These are phyloP conservation scores for Spodoptera picta DNA, from an alignment of 2,888 invertebrate species.

Conservation along the genomic window DNA sequence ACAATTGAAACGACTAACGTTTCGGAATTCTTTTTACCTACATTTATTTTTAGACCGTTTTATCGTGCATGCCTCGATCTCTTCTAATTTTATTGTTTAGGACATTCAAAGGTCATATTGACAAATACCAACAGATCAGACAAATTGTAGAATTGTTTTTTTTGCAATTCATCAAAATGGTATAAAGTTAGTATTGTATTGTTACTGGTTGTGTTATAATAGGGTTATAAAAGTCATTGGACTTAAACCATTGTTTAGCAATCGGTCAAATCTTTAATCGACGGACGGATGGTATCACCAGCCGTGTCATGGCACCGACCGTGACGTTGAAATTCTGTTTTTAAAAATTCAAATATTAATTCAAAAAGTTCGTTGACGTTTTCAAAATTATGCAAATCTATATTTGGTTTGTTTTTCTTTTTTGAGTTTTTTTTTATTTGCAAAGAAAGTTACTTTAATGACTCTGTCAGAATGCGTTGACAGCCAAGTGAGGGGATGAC, in stretches of 20 bases:
- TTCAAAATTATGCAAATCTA: slow-evolving; percentile 4
- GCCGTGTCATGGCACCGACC: slow-evolving; percentile 15
- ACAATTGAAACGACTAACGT: background rate
- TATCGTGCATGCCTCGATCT: too few relatives aligned
- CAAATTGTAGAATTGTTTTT: background rate
- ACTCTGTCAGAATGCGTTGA: too few relatives aligned
- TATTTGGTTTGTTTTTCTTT: too few relatives aligned
- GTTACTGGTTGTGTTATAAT: slow-evolving; percentile 1
- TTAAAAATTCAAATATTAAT: slow-evolving; percentile 25
- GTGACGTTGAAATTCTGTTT: slow-evolving; percentile 34
- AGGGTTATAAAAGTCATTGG: slow-evolving; percentile 21
- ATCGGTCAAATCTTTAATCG: slow-evolving; percentile 62
- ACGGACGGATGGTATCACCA: slow-evolving; percentile 23
- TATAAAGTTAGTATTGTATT: slow-evolving; percentile 9
- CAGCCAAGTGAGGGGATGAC: too few relatives aligned
- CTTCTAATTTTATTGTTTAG: too few relatives aligned
- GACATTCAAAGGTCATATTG: too few relatives aligned
- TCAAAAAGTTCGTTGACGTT: slow-evolving; percentile 38
- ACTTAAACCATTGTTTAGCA: slow-evolving; percentile 44
- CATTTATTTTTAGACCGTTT: too few relatives aligned
- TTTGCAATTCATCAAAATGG: slow-evolving; percentile 4
- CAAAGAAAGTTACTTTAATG: too few relatives aligned
- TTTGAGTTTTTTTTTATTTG: too few relatives aligned
- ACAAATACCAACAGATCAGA: too few relatives aligned
- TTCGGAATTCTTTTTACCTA: background rate